phyloP scores from a whole-genome alignment of 2,113 vertebrate genomes.

The Solea senegalensis region DNA sequence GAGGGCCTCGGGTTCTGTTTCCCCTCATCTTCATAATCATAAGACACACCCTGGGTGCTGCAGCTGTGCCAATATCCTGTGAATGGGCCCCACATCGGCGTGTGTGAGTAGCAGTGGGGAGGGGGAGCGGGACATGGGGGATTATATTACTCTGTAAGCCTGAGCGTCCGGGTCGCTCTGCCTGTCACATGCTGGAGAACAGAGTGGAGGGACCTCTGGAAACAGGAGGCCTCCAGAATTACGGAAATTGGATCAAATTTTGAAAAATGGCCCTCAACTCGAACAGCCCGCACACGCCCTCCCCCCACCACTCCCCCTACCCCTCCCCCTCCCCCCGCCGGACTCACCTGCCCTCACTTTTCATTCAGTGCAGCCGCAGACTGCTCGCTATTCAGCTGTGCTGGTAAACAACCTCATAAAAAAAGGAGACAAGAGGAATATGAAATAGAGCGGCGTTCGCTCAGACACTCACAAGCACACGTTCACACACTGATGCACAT shows the following conservation, averaged over 20 bases:
- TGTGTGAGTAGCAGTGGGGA: not conserved
- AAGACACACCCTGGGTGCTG: conserved; percentile 60
- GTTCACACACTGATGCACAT: conserved; percentile 31
- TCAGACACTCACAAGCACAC: conserved; percentile 40
- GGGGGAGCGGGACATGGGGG: conserved; percentile 27
- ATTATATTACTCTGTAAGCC: conserved; percentile 64
- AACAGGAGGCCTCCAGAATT: conserved; percentile 68
- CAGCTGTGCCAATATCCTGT: conserved; percentile 71
- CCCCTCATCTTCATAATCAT: conserved; percentile 78
- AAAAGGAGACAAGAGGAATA: conserved; percentile 27
- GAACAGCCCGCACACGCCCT: conserved; percentile 1
- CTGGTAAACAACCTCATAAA: conserved; percentile 57
- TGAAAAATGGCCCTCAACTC: conserved; percentile 69
- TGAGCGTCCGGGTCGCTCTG: conserved; percentile 42
- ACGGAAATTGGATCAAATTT: conserved; percentile 77
- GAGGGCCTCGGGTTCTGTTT: conserved; percentile 62
- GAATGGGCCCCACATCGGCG: conserved; percentile 34
- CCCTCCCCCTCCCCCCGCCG: not conserved
- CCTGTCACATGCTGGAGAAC: conserved; percentile 37
- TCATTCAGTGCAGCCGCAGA: conserved; percentile 6
- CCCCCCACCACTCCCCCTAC: too few species aligned
- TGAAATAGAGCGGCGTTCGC: conserved; percentile 33
- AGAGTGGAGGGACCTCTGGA: conserved; percentile 60
- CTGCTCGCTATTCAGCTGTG: conserved; percentile 39
- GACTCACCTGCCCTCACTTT: conserved; percentile 22